phyloP scores from a whole-genome alignment of 2,797 vertebrate genomes.

The Scomberomorus guttatus region DNA sequence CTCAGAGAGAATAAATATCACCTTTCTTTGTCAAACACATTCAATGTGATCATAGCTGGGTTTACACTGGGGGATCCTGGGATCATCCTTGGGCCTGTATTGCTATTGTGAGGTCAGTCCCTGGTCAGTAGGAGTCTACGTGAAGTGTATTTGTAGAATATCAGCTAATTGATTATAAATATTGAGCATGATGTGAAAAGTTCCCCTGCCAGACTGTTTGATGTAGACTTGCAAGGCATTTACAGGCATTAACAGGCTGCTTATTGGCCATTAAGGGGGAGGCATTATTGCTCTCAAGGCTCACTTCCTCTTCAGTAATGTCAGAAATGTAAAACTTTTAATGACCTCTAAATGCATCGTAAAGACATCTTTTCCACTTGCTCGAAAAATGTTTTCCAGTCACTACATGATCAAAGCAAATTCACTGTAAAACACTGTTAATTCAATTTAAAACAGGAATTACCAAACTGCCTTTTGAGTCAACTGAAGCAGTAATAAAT shows the following conservation, averaged over 20 bases:
- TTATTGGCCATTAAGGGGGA: constrained; percentile 11
- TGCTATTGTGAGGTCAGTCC: neutral
- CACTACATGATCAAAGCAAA: neutral
- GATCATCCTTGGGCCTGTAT: neutral
- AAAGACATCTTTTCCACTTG: constrained; percentile 7
- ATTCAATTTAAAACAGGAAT: no score
- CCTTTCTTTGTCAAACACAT: constrained; percentile 33
- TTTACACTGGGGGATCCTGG: constrained; percentile 1
- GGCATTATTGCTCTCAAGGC: constrained; percentile 1
- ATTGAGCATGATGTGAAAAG: constrained; percentile 5
- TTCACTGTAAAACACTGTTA: neutral
- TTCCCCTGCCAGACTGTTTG: neutral
- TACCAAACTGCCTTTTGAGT: no score
- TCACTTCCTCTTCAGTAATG: constrained; percentile 20
- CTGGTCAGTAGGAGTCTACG: neutral
- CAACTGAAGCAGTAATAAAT: no score
- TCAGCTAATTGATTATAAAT: constrained; percentile 13
- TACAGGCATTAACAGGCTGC: constrained; percentile 24
- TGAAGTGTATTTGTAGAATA: neutral
- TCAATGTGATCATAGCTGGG: constrained; percentile 1
- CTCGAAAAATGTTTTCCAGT: neutral
- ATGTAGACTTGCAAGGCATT: constrained; percentile 6
- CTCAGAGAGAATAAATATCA: constrained; percentile 38
- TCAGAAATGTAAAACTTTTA: constrained; percentile 37
- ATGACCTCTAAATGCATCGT: constrained; percentile 23